Percentiles rank a stretch among this genome's conserved stretches.
Conservation (phyloP, 2,888 invertebrate genomes). For the Criorhina ranunculi region DNA sequence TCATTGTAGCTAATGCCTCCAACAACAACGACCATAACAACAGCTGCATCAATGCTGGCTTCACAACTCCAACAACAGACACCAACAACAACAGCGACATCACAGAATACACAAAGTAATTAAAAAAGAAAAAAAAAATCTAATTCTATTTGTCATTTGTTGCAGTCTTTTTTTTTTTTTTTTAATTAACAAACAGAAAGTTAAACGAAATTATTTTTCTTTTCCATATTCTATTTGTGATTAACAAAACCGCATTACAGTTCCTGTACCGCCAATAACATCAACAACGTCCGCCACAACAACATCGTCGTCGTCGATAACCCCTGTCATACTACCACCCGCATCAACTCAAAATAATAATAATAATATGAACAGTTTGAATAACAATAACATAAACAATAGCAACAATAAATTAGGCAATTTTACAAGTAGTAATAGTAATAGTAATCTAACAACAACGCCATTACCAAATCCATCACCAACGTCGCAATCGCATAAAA, state of each 20-base stretch:
- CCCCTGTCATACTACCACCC: constrained; percentile 80
- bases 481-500: constrained; percentile 69
- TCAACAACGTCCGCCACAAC: constrained; percentile 81
- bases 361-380: constrained; percentile 73
- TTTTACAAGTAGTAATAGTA: constrained; percentile 70
- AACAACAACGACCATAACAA: constrained; percentile 78
- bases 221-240: constrained; percentile 39
- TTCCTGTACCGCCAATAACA: constrained; percentile 79
- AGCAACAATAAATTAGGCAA: constrained; percentile 75
- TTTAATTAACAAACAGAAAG: constrained; percentile 5
- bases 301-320: constrained; percentile 75
- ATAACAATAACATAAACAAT: constrained; percentile 77
- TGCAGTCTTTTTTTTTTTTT: constrained; percentile 38
- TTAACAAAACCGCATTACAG: constrained; percentile 55
- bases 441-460: constrained; percentile 72
- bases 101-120: constrained; percentile 76
- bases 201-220: constrained; percentile 35
- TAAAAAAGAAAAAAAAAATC: constrained; percentile 51
- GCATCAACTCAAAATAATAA: constrained; percentile 81
- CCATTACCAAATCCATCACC: constrained; percentile 78
- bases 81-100: constrained; percentile 76
- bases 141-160: constrained; percentile 48
- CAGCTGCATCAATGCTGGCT: constrained; percentile 82
- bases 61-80: constrained; percentile 76
- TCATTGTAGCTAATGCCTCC: constrained; percentile 73